Evolutionary conservation across 2,797 vertebrate genomes (phyloP), one percentile per base, ranked within the genome.

Genomic region (Oryzias sinensis): DNA sequence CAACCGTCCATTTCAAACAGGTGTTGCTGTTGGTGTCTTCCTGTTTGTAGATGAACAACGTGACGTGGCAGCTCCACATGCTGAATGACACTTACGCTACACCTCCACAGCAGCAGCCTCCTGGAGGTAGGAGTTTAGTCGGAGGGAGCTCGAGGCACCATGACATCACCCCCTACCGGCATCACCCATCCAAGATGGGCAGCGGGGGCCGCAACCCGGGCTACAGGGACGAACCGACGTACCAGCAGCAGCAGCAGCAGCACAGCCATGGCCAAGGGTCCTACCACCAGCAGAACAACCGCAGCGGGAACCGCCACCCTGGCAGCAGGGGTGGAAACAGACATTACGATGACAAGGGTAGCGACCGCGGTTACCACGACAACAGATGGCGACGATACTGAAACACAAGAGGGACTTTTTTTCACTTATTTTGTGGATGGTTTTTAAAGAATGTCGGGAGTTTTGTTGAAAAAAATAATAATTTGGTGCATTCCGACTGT

Each of bases 41-140:
- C 18, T 58, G 14, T 15, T 52, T 1, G 2, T 62, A 98, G 96
- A 88, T 95, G 90, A 94, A 92, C 78, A 94, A 55, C 18, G 65
- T 85, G 52, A 75, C 84, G 60, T 86, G 82, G 68, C 91, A 95
- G 88, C 69, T 91, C 55, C 92, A 98, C 77, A 89, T 90, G 91
- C 3, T 80, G 43, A 91, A 68, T 0, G 80, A 67, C 14, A 5
- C 44, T 15, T 62, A 84, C 27, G 48, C 77, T 14, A 84, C 84
- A 14, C 58, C 77, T 37, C 71, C 5, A 17, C 86, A 77, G 60
- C 77, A 76, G 49, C 85, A 81, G 44, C 14, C 11, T 0, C n/a
- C 73, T 0, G 24, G 59, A 2, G 55, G 67, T 7, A 79, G 77
- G 18, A 46, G 67, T 5, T 51, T 57, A 0, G 44, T 47, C 1